Conservation (phyloP, 2,888 invertebrate species). For the Cheilosia pagana region DNA sequence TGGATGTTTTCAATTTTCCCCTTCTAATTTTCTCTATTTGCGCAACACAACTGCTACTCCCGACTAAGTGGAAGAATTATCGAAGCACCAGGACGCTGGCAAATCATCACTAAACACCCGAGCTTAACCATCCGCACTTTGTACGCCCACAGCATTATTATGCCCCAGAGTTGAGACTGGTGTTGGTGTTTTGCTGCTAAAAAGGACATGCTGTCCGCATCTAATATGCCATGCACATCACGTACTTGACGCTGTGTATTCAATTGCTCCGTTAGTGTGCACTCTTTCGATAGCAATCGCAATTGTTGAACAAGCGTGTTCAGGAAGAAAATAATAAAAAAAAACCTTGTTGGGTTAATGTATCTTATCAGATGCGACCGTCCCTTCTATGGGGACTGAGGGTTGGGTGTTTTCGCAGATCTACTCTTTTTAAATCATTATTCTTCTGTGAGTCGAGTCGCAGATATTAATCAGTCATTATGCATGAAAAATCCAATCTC, state of each 20-base stretch:
- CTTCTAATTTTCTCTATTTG: constrained; percentile 14
- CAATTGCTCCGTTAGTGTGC: constrained; percentile 22
- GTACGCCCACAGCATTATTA: constrained; percentile 28
- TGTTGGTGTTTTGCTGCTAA: background rate
- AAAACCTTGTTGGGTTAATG: background rate
- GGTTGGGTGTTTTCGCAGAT: too few relatives aligned
- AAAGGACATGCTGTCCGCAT: constrained; percentile 6
- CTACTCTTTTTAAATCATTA: background rate
- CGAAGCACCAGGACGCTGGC: constrained; percentile 16
- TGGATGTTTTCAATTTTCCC: constrained; percentile 12
- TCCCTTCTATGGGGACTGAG: too few relatives aligned
- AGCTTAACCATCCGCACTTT: constrained; percentile 12
- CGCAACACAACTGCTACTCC: background rate
- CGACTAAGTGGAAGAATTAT: constrained; percentile 13
- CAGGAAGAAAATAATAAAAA: background rate
- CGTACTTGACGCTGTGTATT: constrained; percentile 28
- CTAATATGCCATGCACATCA: constrained; percentile 49
- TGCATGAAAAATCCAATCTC: constrained; percentile 29
- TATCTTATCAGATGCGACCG: constrained; percentile 13
- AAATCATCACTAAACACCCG: constrained; percentile 47
- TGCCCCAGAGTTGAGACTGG: too few relatives aligned
- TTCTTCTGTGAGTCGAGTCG: background rate
- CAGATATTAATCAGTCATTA: constrained; percentile 32
- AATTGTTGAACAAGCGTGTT: constrained; percentile 37
- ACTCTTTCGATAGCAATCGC: constrained; percentile 15